A percentile compares a stretch with the other conserved stretches of the same genome.
These are phyloP conservation scores for Achatina immaculata DNA, from an alignment of 1,140 invertebrate genomes.

Conservation along the genomic window DNA sequence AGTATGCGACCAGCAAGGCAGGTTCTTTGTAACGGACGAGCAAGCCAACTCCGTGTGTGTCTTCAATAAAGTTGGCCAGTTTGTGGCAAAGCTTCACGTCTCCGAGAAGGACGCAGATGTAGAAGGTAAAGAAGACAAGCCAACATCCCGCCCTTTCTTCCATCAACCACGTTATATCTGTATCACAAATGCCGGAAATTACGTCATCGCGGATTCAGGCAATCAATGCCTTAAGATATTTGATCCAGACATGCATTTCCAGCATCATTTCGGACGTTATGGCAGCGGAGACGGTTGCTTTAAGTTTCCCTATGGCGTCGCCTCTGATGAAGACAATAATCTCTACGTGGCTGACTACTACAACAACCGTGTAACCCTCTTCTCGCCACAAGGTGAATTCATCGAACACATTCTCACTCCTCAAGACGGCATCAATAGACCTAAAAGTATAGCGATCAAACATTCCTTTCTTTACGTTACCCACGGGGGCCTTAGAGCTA, in stretches of 20 bases:
- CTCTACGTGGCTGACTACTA: slow-evolving; percentile 91
- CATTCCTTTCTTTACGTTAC: slow-evolving; percentile 44
- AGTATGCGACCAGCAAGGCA: slow-evolving; percentile 38
- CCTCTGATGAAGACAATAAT: slow-evolving; percentile 83
- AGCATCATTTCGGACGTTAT: slow-evolving; percentile 79
- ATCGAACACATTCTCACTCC: slow-evolving; percentile 49
- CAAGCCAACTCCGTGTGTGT: slow-evolving; percentile 39
- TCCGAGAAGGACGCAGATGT: background rate
- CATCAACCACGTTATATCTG: slow-evolving; percentile 50
- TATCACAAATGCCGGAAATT: slow-evolving; percentile 43
- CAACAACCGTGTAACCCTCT: slow-evolving; percentile 80
- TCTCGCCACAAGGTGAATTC: slow-evolving; percentile 47
- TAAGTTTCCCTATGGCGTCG: slow-evolving; percentile 91
- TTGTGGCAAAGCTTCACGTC: slow-evolving; percentile 18
- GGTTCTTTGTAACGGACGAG: slow-evolving; percentile 44
- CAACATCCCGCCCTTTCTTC: slow-evolving; percentile 1
- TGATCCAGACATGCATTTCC: slow-evolving; percentile 48
- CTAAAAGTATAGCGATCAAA: slow-evolving; percentile 42
- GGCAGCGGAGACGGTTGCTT: slow-evolving; percentile 82
- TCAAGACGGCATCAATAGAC: slow-evolving; percentile 42
- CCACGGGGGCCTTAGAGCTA: slow-evolving; percentile 44
- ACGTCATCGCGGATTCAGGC: slow-evolving; percentile 61
- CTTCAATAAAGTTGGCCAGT: slow-evolving; percentile 33
- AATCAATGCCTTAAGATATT: slow-evolving; percentile 62
- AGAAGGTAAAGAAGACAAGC: background rate